These are phyloP conservation scores for Octodonta nipae DNA, from an alignment of 2,888 invertebrate species.

Conservation along the genomic window DNA sequence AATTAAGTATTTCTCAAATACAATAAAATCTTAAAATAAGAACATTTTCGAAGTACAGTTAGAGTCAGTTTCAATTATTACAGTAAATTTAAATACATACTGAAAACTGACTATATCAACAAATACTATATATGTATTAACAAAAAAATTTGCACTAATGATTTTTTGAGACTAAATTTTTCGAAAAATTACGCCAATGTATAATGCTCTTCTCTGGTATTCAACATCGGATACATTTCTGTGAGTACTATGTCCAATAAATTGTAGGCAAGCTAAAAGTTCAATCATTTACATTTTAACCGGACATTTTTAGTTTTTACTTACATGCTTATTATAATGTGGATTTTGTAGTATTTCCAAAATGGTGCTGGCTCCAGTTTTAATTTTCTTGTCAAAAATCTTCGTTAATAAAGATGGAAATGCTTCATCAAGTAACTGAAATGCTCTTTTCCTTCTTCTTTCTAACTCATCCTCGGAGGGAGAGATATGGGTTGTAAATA, in stretches of 20 bases:
- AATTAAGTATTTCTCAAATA: too few species aligned
- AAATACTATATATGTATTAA: too few species aligned
- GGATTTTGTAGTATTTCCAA: conserved; percentile 42
- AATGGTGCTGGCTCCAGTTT: conserved; percentile 36
- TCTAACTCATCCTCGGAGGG: conserved; percentile 29
- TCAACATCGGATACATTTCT: conserved; percentile 54
- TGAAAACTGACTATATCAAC: too few species aligned
- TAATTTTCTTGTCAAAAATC: conserved; percentile 31
- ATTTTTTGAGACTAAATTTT: neutral
- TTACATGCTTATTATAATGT: conserved; percentile 45
- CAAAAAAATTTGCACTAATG: too few species aligned
- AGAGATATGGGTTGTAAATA: conserved; percentile 29
- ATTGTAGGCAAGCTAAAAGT: conserved; percentile 52
- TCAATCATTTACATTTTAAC: conserved; percentile 15
- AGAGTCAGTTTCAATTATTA: too few species aligned
- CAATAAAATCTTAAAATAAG: too few species aligned
- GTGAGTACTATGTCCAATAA: conserved; percentile 61
- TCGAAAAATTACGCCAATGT: conserved; percentile 1
- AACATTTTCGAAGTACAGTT: too few species aligned
- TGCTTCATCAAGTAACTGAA: conserved; percentile 30
- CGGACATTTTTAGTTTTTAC: neutral
- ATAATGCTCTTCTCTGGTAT: conserved; percentile 10
- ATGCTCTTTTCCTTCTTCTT: conserved; percentile 34
- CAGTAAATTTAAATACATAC: too few species aligned
- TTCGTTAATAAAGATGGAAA: conserved; percentile 29